Evolutionary conservation across 2,888 invertebrate species (phyloP), one percentile per base, ranked within the genome.

Genomic region (Fissipunctia ypsillon): DNA sequence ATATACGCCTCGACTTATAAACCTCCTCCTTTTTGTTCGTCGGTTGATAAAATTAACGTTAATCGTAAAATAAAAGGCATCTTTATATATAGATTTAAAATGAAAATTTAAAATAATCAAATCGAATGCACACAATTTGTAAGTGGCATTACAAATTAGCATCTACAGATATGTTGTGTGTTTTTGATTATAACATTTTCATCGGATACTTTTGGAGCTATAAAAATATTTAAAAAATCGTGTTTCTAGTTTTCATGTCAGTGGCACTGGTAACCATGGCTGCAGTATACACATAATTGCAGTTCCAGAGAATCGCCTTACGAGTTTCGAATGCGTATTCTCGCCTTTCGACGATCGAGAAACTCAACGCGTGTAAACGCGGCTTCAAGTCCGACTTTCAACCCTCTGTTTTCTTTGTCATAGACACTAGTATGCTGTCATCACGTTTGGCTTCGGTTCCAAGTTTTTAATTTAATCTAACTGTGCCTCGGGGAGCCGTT

Each of bases 381-480:
- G 0, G 57, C 41, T 48, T 74, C 69, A 83, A 84, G 19, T 48
- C 35, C n/a, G 56, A 67, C 57, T 57, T 69, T 52, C 52, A 67
- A 57, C 65, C 66, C 67, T 52, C 19, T 61, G 22, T 71, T 72
- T 70, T 41, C 14, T 80, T 71, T 57, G 35, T 50, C 35, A 28
- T 61, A 63, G 61, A 50, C 31, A 61, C 31, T 19, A 25, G 56
- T 61, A 38, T 38, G 38, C 31, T 22, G 45, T 57, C 73, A 52
- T 79, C 61, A 79, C 56, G 61, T 52, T 78, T 64, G 38, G 43
- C 76, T 48, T 76, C 66, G 50, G 43, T 70, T 76, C 56, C 65
- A 79, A 67, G 54, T 70, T 80, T 77, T 71, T 79, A 72, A 79
- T 84, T 72, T 74, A 79, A 61, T 72, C 12, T 79, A 72, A 84